Conservation (phyloP, 2,888 invertebrate genomes). For the Phorcus lineatus region DNA sequence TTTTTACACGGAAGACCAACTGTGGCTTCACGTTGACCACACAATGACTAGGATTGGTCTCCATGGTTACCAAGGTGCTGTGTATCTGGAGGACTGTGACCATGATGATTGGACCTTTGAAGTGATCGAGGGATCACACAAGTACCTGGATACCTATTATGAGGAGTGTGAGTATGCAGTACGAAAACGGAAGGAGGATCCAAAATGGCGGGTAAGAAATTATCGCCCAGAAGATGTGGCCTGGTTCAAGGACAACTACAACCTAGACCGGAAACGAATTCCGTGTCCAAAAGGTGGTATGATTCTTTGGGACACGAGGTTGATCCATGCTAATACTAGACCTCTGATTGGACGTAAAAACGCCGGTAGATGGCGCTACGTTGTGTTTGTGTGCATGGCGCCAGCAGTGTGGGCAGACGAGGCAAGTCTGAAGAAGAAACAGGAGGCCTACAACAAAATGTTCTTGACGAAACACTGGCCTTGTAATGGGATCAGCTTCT, state of each 20-base stretch:
- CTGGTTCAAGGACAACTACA: conserved; percentile 47
- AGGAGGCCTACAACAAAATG: conserved; percentile 54
- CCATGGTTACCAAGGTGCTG: conserved; percentile 62
- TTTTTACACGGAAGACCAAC: conserved; percentile 43
- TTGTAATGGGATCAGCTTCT: conserved; percentile 51
- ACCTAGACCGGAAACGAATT: conserved; percentile 53
- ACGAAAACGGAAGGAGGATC: neutral
- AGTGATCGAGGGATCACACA: conserved; percentile 51
- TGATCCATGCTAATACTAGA: conserved; percentile 66
- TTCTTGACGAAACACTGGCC: conserved; percentile 64
- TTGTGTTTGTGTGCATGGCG: conserved; percentile 66
- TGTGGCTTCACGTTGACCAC: conserved; percentile 69
- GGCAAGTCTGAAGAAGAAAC: conserved; percentile 51
- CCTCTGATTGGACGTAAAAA: conserved; percentile 51
- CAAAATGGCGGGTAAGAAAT: neutral
- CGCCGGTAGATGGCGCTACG: conserved; percentile 63
- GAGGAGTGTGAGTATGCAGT: neutral
- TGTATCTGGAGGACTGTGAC: conserved; percentile 52
- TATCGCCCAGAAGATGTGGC: conserved; percentile 46
- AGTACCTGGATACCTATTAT: conserved; percentile 27
- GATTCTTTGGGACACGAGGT: conserved; percentile 69
- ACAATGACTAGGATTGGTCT: conserved; percentile 53
- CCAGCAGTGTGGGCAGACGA: conserved; percentile 65
- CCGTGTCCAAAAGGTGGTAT: conserved; percentile 67
- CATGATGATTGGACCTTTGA: conserved; percentile 55